These are phyloP conservation scores for Coranthus polyacanthus DNA, from an alignment of 2,797 vertebrate species.

Conservation along the genomic window DNA sequence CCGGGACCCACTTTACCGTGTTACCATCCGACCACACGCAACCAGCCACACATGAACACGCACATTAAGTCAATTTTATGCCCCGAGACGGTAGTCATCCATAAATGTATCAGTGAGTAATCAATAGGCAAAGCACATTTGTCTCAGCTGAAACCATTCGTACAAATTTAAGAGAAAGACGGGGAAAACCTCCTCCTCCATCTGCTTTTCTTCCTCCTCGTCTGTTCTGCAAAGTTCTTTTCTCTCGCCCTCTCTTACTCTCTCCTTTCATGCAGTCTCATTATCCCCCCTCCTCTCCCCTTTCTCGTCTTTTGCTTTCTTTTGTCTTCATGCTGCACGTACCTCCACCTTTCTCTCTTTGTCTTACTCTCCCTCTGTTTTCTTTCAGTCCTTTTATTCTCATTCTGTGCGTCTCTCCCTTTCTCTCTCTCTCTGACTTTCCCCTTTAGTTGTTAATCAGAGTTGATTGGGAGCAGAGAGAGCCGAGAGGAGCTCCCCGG, in stretches of 20 bases:
- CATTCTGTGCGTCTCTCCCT: conserved; percentile 60
- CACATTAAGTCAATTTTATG: conserved; percentile 26
- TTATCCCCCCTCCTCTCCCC: conserved; percentile 44
- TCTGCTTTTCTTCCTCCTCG: conserved; percentile 57
- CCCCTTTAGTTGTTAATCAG: conserved; percentile 77
- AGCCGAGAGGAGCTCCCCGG: conserved; percentile 76
- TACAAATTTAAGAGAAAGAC: conserved; percentile 64
- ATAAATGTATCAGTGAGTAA: conserved; percentile 63
- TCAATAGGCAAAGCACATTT: conserved; percentile 68
- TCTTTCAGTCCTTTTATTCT: conserved; percentile 54
- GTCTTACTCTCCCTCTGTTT: conserved; percentile 32
- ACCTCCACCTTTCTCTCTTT: conserved; percentile 33
- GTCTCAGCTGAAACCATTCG: conserved; percentile 60
- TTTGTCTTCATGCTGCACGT: conserved; percentile 49
- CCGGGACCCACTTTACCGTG: conserved; percentile 54
- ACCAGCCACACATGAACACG: conserved; percentile 9
- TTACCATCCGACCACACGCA: conserved; percentile 6
- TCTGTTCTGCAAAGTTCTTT: conserved; percentile 7
- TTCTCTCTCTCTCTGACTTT: conserved; percentile 60
- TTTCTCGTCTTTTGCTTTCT: conserved; percentile 30
- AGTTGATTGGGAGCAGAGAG: conserved; percentile 80
- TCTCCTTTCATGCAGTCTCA: conserved; percentile 51
- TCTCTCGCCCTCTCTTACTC: conserved; percentile 22
- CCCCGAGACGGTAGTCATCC: conserved; percentile 50
- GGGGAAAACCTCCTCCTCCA: conserved; percentile 58